Conservation (phyloP, 35 echinoderm and acorn worm species). For the Strongylocentrotus purpuratus region DNA sequence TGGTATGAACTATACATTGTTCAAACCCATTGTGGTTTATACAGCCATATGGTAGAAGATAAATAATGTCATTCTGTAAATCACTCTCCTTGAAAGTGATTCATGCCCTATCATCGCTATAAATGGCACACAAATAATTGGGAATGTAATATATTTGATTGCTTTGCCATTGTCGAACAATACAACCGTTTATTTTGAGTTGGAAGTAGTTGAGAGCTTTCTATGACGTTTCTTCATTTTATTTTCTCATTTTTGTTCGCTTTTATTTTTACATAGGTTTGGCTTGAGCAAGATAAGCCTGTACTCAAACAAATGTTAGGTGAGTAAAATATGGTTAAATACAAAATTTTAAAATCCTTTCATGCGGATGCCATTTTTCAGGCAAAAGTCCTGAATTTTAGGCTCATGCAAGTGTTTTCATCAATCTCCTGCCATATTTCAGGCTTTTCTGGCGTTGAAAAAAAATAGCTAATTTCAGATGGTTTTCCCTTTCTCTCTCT, state of each 20-base stretch:
- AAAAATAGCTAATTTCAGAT: no score
- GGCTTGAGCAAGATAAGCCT: conserved; percentile 85
- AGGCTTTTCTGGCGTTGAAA: no score
- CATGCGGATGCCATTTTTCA: background rate
- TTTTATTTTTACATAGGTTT: conserved; percentile 55
- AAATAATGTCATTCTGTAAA: background rate
- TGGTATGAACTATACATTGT: background rate
- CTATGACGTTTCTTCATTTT: background rate
- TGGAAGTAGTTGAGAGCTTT: background rate
- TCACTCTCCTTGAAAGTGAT: background rate
- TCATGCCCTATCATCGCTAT: background rate
- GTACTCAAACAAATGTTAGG: conserved; percentile 78
- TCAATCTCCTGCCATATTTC: no score
- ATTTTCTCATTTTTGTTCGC: conserved; percentile 41
- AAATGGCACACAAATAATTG: background rate
- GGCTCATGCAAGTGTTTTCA: no score
- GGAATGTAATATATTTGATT: background rate
- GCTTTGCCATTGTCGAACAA: background rate
- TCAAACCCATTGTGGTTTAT: background rate
- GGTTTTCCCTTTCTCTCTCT: no score
- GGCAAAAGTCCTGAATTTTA: no score
- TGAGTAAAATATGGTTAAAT: conserved; percentile 53
- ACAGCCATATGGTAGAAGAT: background rate
- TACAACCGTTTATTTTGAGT: background rate
- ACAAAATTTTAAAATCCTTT: background rate